A percentile compares a stretch with the other conserved stretches of the same genome.
Conservation (phyloP, 2,113 vertebrate species). For the Pseudorasbora parva region DNA sequence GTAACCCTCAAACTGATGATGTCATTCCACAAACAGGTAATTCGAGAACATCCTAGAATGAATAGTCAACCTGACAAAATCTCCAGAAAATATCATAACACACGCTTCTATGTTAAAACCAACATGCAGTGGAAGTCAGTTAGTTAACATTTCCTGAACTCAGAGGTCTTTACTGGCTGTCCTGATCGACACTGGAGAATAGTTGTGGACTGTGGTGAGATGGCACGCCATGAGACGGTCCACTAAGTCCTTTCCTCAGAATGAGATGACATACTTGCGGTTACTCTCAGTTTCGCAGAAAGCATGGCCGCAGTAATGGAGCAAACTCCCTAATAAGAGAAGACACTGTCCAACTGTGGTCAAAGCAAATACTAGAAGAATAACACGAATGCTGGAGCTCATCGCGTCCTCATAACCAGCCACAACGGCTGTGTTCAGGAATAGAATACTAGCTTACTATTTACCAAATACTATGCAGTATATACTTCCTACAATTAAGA, state of each 20-base stretch:
- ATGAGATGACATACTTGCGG: conserved; percentile 37
- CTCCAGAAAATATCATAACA: background rate
- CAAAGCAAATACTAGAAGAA: conserved; percentile 37
- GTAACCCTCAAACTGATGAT: conserved; percentile 31
- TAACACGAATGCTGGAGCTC: conserved; percentile 24
- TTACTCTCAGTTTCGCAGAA: conserved; percentile 46
- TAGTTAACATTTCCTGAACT: background rate
- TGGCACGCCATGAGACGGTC: background rate
- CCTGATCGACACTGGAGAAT: background rate
- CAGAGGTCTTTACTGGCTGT: background rate
- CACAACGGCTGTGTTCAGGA: background rate
- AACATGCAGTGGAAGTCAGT: background rate
- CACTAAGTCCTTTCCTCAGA: conserved; percentile 15
- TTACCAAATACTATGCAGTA: background rate
- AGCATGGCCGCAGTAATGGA: conserved; percentile 32
- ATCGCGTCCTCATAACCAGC: background rate
- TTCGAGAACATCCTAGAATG: background rate
- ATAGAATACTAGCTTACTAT: background rate
- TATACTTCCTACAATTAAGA: background rate
- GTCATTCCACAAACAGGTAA: conserved; percentile 24
- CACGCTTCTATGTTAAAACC: background rate
- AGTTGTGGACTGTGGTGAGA: conserved; percentile 37
- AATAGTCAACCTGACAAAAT: background rate
- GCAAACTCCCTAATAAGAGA: conserved; percentile 46
- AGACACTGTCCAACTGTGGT: conserved; percentile 35